Conservation (phyloP, 2,113 vertebrate genomes). For the Nerophis ophidion region DNA sequence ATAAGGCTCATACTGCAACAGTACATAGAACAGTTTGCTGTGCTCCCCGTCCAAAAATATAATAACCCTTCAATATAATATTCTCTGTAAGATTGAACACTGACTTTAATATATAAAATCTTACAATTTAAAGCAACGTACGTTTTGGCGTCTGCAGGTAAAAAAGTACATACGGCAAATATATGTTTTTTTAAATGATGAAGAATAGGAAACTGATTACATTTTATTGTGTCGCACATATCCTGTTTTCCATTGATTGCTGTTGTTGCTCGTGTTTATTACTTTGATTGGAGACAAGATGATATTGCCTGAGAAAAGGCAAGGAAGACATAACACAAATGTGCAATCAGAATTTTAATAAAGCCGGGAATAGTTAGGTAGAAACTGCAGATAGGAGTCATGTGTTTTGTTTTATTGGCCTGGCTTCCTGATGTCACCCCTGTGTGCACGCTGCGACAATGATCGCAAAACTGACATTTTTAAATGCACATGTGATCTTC, state of each 20-base stretch:
- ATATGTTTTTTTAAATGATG: not conserved
- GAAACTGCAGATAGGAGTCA: slow-evolving; percentile 14
- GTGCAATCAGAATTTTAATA: slow-evolving; percentile 7
- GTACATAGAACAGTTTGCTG: no score
- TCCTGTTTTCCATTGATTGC: not conserved
- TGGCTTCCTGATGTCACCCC: slow-evolving; percentile 30
- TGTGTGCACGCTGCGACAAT: not conserved
- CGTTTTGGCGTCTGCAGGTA: not conserved
- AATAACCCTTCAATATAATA: no score
- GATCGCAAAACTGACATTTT: not conserved
- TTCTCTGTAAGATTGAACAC: no score
- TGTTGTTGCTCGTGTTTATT: not conserved
- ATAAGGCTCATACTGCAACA: not conserved
- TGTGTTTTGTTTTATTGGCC: slow-evolving; percentile 31
- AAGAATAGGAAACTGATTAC: not conserved
- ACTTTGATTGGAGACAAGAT: not conserved
- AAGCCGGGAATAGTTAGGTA: slow-evolving; percentile 4
- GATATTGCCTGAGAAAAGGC: slow-evolving; percentile 5
- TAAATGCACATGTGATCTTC: not conserved
- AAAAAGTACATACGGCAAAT: slow-evolving; percentile 1
- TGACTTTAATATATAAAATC: not conserved
- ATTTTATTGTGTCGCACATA: slow-evolving; percentile 4
- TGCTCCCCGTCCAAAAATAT: no score
- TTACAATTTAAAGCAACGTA: not conserved
- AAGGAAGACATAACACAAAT: slow-evolving; percentile 3